Evolutionary conservation across 2,888 invertebrate genomes (phyloP).

Genomic region (Panorpa germanica): DNA sequence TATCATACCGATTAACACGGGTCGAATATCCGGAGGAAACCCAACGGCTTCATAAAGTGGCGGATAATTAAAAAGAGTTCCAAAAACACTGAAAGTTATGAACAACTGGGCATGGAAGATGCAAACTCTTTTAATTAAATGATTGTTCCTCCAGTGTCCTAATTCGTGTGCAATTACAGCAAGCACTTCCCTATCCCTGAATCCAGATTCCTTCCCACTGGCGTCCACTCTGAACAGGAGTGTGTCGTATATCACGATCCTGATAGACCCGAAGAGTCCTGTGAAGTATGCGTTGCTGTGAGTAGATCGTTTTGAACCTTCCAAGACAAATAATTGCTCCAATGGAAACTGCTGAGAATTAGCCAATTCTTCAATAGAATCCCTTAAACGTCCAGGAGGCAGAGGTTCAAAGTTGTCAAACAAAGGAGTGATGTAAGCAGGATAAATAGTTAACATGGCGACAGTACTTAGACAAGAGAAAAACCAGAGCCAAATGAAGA

Average conservation of each 20-base stretch:
- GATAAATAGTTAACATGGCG: constrained; percentile 75
- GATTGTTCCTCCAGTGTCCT: constrained; percentile 91
- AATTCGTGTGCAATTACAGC: constrained; percentile 93
- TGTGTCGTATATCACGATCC: constrained; percentile 96
- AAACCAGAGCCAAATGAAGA: constrained; percentile 93
- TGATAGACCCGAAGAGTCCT: constrained; percentile 90
- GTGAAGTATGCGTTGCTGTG: constrained; percentile 98
- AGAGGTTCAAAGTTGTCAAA: constrained; percentile 95
- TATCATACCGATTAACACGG: constrained; percentile 89
- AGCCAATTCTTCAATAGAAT: constrained; percentile 75
- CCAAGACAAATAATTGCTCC: constrained; percentile 86
- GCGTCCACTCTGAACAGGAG: constrained; percentile 71
- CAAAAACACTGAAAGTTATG: constrained; percentile 44
- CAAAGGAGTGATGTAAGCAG: constrained; percentile 89
- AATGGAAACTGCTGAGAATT: constrained; percentile 74
- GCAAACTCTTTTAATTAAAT: constrained; percentile 67
- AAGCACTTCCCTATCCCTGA: constrained; percentile 80
- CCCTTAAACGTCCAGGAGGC: constrained; percentile 74
- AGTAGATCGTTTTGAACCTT: constrained; percentile 91
- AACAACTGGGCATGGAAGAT: constrained; percentile 62
- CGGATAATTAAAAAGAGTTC: constrained; percentile 40
- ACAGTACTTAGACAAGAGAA: constrained; percentile 69
- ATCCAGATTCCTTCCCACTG: no score
- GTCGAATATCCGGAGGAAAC: constrained; percentile 54
- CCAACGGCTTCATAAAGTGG: constrained; percentile 80